phyloP scores from a whole-genome alignment of 2,888 invertebrate genomes.

The Sympetrum striolatum region DNA sequence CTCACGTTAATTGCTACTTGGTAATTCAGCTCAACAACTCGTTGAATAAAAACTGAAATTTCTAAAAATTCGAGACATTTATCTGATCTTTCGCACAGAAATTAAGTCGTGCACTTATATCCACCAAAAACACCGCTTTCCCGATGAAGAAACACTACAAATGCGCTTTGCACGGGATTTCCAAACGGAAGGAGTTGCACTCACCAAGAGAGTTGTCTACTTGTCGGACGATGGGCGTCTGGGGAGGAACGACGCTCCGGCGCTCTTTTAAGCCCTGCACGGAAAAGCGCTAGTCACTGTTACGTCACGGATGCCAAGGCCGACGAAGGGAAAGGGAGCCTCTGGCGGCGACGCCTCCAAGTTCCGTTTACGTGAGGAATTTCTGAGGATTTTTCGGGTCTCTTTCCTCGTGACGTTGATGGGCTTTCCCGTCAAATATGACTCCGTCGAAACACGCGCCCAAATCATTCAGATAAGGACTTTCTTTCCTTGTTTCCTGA shows the following conservation, averaged over 20 bases:
- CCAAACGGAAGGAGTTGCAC: background rate
- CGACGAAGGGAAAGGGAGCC: background rate
- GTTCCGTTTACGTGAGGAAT: background rate
- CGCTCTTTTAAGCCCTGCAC: background rate
- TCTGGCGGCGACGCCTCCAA: background rate
- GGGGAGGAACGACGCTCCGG: background rate
- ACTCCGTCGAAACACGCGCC: no score
- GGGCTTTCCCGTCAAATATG: background rate
- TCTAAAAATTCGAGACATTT: no score
- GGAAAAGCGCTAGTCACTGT: constrained; percentile 26
- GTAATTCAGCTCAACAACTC: no score
- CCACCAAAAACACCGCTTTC: no score
- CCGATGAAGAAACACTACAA: background rate
- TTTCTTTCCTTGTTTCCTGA: no score
- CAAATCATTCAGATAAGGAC: no score
- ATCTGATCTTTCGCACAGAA: no score
- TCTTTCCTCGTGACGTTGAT: background rate
- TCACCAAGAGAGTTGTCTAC: background rate
- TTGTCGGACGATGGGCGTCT: background rate
- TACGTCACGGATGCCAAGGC: constrained; percentile 29
- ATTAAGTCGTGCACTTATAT: no score
- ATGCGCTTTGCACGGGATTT: background rate
- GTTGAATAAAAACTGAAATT: no score
- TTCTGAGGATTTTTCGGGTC: background rate
- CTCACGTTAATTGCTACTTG: no score